Percentiles rank a stretch among this genome's conserved stretches.
phyloP scores from a whole-genome alignment of 2,888 invertebrate genomes.

The Pyralis farinalis region DNA sequence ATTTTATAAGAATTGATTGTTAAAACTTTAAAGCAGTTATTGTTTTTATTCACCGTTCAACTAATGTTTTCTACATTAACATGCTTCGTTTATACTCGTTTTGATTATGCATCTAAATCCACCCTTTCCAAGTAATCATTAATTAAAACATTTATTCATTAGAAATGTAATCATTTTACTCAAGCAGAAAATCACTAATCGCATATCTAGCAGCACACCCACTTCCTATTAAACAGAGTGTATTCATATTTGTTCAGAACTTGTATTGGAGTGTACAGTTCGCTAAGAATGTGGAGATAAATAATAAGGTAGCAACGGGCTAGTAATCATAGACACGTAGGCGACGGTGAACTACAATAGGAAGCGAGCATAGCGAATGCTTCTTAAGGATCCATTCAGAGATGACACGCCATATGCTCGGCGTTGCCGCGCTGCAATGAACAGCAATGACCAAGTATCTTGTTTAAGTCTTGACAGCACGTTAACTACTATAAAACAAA shows the following conservation, averaged over 20 bases:
- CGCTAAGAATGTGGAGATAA: background rate
- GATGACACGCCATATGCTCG: no score
- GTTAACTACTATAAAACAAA: no score
- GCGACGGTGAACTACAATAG: background rate
- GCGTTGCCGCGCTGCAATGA: no score
- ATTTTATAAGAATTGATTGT: no score
- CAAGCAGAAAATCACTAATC: background rate
- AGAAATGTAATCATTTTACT: background rate
- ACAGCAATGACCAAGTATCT: no score
- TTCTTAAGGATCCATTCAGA: background rate
- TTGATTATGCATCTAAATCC: background rate
- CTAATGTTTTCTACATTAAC: no score
- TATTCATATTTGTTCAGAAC: background rate
- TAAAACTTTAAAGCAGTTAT: no score
- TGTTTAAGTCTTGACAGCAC: no score
- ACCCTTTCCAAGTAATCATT: background rate
- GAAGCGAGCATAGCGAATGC: constrained; percentile 1
- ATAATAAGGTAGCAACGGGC: constrained; percentile 2
- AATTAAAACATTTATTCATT: background rate
- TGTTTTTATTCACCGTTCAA: no score
- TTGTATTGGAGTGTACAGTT: background rate
- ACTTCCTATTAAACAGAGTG: background rate
- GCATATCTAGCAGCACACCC: background rate
- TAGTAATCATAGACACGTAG: constrained; percentile 15
- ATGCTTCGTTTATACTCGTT: no score